Evolutionary conservation across 2,888 invertebrate species (phyloP), one percentile per base, ranked within the genome.

Genomic region (Micoletzkya japonica): DNA sequence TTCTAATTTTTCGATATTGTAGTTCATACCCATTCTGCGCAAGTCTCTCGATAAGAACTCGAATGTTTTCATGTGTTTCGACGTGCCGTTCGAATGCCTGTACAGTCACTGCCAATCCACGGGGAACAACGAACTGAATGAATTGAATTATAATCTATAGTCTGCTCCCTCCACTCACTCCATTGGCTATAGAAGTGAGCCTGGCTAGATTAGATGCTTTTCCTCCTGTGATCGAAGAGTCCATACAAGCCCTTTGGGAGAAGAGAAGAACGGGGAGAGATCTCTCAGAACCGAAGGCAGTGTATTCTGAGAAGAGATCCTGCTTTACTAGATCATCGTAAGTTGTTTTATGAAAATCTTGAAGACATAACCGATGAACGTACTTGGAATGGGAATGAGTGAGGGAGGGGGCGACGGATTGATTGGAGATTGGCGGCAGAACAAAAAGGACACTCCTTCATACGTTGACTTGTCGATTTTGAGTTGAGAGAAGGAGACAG

Each of bases 151-250:
- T 50, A 14, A 24, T 24, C 44, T 52, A 52, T 49, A 58, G 17
- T 49, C 1, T n/a, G n/a, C 10, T 24, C 4, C n/a, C n/a, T n/a
- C 14, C 39, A 61, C 44, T 66, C 50, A 75, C 74, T 61, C 73
- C 72, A 39, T 70, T 71, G 32, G 86, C 79, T 60, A 87, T 78
- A 26, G 86, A 85, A 10, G 88, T 86, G 58, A 93, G 87, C 50
- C 90, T 86, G 0, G 91, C 91, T 20, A 93, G 86, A 2, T 92
- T 92, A 1, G 91, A 90, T 14, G 91, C 92, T 86, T 93, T 93
- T 0, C 92, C 92, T 0, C 93, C 93, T 0, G 91, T 91, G 14
- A 91, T 85, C 10, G 86, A 85, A 49, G 85, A 74, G 54, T 79
- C 79, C 58, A 36, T 7, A 60, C 87, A 87, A 4, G 77, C 78